Percentiles rank a stretch among this genome's conserved stretches.
Conservation (phyloP, 2,888 invertebrate species). For the Leucozona laternaria region DNA sequence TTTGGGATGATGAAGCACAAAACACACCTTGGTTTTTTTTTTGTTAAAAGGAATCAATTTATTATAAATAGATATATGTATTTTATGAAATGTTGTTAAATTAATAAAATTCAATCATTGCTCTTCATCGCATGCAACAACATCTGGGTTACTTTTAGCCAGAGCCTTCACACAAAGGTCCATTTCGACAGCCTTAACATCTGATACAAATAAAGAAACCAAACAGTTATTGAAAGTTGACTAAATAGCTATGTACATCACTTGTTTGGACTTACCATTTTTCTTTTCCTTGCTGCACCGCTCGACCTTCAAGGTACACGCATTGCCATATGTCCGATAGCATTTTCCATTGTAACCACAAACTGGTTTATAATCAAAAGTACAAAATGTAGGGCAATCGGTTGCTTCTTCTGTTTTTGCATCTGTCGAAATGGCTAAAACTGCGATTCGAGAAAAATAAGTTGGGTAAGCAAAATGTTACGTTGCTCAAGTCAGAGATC, state of each 20-base stretch:
- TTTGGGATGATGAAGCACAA: too few species aligned
- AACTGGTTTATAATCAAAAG: slow-evolving; percentile 43
- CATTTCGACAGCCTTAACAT: slow-evolving; percentile 45
- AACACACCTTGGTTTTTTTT: too few species aligned
- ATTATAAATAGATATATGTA: background rate
- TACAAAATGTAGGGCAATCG: slow-evolving; percentile 52
- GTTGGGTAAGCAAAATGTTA: background rate
- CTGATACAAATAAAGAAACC: slow-evolving; percentile 34
- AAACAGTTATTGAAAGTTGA: background rate
- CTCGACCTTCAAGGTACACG: slow-evolving; percentile 47
- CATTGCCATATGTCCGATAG: slow-evolving; percentile 41
- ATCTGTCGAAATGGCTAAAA: slow-evolving; percentile 37
- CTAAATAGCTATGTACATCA: background rate
- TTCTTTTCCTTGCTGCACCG: slow-evolving; percentile 30
- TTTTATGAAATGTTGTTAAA: background rate
- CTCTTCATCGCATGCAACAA: slow-evolving; percentile 6
- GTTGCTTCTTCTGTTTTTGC: slow-evolving; percentile 23
- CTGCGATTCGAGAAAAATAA: slow-evolving; percentile 10
- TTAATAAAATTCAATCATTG: background rate
- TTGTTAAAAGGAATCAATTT: background rate
- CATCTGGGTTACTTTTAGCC: slow-evolving; percentile 11
- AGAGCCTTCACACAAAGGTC: slow-evolving; percentile 35
- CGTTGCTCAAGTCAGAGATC: background rate
- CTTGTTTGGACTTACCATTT: background rate
- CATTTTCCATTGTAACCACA: slow-evolving; percentile 60